phyloP scores from a whole-genome alignment of 2,797 vertebrate species.

The Thripadectes ignobilis region DNA sequence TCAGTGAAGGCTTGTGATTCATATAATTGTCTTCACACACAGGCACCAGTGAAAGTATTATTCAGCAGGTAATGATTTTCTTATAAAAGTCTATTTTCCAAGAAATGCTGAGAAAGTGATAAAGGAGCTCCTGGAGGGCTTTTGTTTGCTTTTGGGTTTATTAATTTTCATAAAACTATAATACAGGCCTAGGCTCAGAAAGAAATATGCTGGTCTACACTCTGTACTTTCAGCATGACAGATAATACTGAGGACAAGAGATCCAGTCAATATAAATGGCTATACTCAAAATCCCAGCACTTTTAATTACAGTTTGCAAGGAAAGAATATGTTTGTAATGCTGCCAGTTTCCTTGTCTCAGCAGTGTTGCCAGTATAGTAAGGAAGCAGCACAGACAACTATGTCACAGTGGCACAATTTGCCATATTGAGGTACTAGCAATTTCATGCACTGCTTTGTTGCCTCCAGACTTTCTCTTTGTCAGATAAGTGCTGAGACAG shows the following conservation, averaged over 20 bases:
- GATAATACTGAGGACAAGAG: not conserved
- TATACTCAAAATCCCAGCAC: not conserved
- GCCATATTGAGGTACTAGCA: not conserved
- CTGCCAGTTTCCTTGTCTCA: not conserved
- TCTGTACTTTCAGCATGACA: not conserved
- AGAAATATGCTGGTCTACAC: not conserved
- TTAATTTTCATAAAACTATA: slow-evolving; percentile 21
- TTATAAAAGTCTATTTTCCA: not conserved
- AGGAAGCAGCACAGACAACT: not conserved
- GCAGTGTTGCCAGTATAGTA: not conserved
- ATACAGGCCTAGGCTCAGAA: not conserved
- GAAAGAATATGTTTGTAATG: not conserved
- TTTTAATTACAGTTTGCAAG: not conserved
- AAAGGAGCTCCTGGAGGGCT: slow-evolving; percentile 23
- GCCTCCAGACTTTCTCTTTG: not conserved
- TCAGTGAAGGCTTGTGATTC: slow-evolving; percentile 8
- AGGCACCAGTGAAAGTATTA: not conserved
- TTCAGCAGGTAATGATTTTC: slow-evolving; percentile 18
- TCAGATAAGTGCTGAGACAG: not conserved
- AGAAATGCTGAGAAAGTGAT: not conserved
- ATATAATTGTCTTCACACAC: not conserved
- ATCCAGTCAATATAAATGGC: not conserved
- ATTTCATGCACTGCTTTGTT: not conserved
- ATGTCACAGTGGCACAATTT: not conserved
- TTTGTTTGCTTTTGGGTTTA: slow-evolving; percentile 7